Evolutionary conservation across 2,797 vertebrate species (phyloP).

Genomic region (Sebastes elongatus): DNA sequence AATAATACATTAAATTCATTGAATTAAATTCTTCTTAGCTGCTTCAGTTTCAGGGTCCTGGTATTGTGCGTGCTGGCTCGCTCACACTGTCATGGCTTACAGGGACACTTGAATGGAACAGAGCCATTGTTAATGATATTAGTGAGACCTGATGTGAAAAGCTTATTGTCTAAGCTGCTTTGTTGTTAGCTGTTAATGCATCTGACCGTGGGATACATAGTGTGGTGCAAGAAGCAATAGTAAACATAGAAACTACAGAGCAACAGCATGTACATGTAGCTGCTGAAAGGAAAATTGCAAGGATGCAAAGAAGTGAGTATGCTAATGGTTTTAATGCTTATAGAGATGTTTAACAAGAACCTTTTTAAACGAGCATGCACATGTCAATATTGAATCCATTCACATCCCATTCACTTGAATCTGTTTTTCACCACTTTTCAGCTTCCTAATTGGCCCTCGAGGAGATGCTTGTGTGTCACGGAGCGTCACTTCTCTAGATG

Average conservation of each 20-base stretch:
- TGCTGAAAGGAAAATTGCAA: background rate
- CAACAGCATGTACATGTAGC: background rate
- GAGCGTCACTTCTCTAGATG: slow-evolving; percentile 2
- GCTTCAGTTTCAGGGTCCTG: background rate
- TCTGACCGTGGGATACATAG: background rate
- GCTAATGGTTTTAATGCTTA: background rate
- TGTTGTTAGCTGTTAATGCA: background rate
- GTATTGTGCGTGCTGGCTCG: background rate
- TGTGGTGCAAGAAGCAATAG: background rate
- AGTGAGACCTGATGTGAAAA: background rate
- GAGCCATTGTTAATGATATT: background rate
- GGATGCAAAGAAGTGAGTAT: background rate
- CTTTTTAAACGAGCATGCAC: background rate
- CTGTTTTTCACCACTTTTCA: background rate
- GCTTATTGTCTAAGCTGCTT: background rate
- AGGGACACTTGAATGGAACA: too few species aligned
- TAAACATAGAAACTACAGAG: background rate
- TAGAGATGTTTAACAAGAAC: background rate
- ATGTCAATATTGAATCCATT: background rate
- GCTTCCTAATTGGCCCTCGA: slow-evolving; percentile 21
- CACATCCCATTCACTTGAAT: background rate
- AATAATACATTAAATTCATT: background rate
- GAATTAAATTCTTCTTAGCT: background rate
- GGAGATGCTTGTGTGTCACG: background rate
- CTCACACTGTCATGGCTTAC: background rate